Base-by-base conservation (phyloP, 2,888 invertebrate genomes). In the Parnassius apollo region DNA sequence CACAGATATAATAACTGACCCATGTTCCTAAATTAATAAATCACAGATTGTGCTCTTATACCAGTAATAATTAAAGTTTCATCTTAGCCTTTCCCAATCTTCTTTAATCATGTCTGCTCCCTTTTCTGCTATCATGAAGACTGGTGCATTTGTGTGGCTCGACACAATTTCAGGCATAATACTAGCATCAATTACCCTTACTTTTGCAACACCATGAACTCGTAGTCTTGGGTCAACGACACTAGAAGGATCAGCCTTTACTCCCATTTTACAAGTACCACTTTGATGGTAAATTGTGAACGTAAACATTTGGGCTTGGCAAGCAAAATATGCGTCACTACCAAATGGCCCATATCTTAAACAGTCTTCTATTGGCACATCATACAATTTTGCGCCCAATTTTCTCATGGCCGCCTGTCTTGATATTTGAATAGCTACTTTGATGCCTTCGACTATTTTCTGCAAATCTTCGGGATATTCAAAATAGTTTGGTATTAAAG, bases 91-190 rank as follows among this genome's bases (percentile, higher is more conserved):
- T 12, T 84, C 81, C 90, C 90, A 92, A 64, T 89, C 90, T 73
- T 93, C 78, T 80, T 95, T 95, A 53, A 95, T 94, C 87, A 95
- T 90, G 75, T 96, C 95, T 0, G 95, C 90, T 8, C 94, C 95
- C 78, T 96, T 96, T 80, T 96, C 96, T 2, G 96, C 96, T 71
- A 96, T 96, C 96, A 96, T 96, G 67, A 93, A 95, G 1, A 93
- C 93, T 0, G 96, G 95, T 0, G 95, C 94, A 72, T 96, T 96
- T 0, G 96, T 96, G 76, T 96, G 96, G 25, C 94, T 95, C 0
- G 96, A 94, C 0, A 94, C 94, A 52, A 96, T 94, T 78, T 93
- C 93, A 0, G 96, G 96, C 93, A 96, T 96, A 51, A 96, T 93
- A 68, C 96, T 96, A 0, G 96, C 96, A 76, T 96, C 96, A 63